These are phyloP conservation scores for Drosophila aff. DNA, from an alignment of 1,140 invertebrate genomes.

Conservation along the genomic window DNA sequence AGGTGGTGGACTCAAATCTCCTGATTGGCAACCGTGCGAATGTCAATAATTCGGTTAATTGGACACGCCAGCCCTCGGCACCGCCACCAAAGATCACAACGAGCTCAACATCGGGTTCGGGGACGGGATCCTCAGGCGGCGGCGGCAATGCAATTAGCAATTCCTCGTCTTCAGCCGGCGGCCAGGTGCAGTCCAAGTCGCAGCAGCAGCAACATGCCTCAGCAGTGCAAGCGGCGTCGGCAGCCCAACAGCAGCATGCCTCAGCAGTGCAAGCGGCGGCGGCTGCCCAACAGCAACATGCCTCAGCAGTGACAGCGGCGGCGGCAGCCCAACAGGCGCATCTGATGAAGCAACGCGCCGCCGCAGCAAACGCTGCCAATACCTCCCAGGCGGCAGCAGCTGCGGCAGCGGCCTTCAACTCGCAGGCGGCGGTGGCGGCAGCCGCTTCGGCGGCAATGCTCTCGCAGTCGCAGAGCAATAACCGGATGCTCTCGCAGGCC, in stretches of 20 bases:
- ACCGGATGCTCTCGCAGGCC: slow-evolving; percentile 70
- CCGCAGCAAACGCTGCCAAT: slow-evolving; percentile 46
- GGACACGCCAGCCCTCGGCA: slow-evolving; percentile 87
- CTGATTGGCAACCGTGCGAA: slow-evolving; percentile 87
- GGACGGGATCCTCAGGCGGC: background rate
- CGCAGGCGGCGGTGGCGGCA: slow-evolving; percentile 58
- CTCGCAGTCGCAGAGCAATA: slow-evolving; percentile 53
- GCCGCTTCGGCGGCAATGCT: slow-evolving; percentile 67
- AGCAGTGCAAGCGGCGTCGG: slow-evolving; percentile 78
- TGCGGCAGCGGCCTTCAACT: slow-evolving; percentile 69
- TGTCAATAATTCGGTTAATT: slow-evolving; percentile 87
- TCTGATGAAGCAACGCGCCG: slow-evolving; percentile 66
- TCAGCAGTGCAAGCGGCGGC: slow-evolving; percentile 76
- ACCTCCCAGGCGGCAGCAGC: slow-evolving; percentile 60
- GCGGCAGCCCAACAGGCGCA: slow-evolving; percentile 74
- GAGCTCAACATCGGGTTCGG: background rate
- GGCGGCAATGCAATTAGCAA: slow-evolving; percentile 30
- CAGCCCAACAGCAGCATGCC: slow-evolving; percentile 62
- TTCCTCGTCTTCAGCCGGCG: slow-evolving; percentile 26
- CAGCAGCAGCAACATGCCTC: slow-evolving; percentile 52
- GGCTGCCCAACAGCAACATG: slow-evolving; percentile 56
- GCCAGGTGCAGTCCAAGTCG: slow-evolving; percentile 55
- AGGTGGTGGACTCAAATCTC: slow-evolving; percentile 91
- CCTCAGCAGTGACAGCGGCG: slow-evolving; percentile 71
- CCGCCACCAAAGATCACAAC: slow-evolving; percentile 81